phyloP scores from a whole-genome alignment of 2,797 vertebrate genomes.

The Florisuga fusca region DNA sequence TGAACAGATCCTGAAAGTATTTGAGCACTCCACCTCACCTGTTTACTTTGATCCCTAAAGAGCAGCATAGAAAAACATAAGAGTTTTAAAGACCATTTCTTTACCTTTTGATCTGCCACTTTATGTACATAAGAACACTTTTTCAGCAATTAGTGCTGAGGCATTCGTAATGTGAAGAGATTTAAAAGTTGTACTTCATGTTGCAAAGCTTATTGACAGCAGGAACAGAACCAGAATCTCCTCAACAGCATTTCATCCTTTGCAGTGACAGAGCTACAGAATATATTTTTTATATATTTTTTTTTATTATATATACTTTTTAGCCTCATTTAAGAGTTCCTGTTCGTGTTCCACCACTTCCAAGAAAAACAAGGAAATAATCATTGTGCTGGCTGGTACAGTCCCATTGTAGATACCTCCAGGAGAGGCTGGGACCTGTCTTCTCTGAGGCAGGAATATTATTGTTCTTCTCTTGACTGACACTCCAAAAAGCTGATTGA shows the following conservation, averaged over 20 bases:
- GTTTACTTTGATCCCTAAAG: neutral
- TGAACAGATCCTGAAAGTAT: neutral
- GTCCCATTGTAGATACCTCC: neutral
- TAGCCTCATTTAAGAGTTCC: neutral
- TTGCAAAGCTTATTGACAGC: neutral
- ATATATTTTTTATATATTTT: too few relatives aligned
- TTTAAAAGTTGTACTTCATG: neutral
- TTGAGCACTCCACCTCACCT: neutral
- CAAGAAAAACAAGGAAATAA: neutral
- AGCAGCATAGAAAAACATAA: neutral
- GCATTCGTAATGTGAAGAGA: neutral
- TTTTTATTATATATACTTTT: too few relatives aligned
- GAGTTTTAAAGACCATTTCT: neutral
- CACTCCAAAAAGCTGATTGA: neutral
- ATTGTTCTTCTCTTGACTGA: neutral
- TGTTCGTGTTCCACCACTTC: neutral
- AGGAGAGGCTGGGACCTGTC: neutral
- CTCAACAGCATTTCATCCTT: neutral
- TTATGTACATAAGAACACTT: neutral
- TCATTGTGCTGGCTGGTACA: neutral
- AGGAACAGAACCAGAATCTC: neutral
- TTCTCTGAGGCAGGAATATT: neutral
- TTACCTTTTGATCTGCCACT: neutral
- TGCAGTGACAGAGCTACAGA: neutral
- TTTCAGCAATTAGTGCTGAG: neutral